These are phyloP conservation scores for Strigamia maritima DNA, from an alignment of 2,888 invertebrate species.

Conservation along the genomic window DNA sequence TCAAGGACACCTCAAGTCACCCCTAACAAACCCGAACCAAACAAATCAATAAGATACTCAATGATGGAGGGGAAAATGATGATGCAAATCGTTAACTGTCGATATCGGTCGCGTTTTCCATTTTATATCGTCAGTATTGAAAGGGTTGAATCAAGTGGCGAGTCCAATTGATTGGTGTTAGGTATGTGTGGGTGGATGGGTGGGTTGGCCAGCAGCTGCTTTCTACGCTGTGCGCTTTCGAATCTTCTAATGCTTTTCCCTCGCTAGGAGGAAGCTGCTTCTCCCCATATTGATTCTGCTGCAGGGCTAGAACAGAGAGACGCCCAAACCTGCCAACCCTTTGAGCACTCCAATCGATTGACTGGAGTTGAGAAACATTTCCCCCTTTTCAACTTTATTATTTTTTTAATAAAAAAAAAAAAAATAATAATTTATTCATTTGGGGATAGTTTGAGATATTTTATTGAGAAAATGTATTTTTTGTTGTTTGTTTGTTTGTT, in stretches of 20 bases:
- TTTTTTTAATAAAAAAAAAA: too few species aligned
- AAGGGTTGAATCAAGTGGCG: slow-evolving; percentile 23
- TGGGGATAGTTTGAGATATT: not conserved
- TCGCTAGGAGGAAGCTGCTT: slow-evolving; percentile 23
- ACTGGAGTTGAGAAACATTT: not conserved
- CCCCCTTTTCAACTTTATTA: not conserved
- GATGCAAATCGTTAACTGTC: not conserved
- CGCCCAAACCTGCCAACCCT: slow-evolving; percentile 20
- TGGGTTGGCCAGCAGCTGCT: slow-evolving; percentile 19
- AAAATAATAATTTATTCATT: not conserved
- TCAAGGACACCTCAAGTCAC: not conserved
- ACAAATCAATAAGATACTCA: not conserved
- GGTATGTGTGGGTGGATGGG: slow-evolving; percentile 7
- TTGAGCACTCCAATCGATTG: slow-evolving; percentile 19
- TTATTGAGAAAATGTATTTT: too few species aligned
- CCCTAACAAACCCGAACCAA: not conserved
- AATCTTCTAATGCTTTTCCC: slow-evolving; percentile 23
- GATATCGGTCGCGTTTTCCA: not conserved
- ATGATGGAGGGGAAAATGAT: not conserved
- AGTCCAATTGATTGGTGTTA: slow-evolving; percentile 20
- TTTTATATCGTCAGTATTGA: not conserved
- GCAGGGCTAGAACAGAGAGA: slow-evolving; percentile 11
- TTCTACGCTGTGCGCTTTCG: slow-evolving; percentile 19
- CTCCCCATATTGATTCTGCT: slow-evolving; percentile 23
- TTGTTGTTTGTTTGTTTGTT: too few species aligned